Evolutionary conservation across 2,113 vertebrate genomes (phyloP), one percentile per base, ranked within the genome.

Genomic region (Urocolius indicus): DNA sequence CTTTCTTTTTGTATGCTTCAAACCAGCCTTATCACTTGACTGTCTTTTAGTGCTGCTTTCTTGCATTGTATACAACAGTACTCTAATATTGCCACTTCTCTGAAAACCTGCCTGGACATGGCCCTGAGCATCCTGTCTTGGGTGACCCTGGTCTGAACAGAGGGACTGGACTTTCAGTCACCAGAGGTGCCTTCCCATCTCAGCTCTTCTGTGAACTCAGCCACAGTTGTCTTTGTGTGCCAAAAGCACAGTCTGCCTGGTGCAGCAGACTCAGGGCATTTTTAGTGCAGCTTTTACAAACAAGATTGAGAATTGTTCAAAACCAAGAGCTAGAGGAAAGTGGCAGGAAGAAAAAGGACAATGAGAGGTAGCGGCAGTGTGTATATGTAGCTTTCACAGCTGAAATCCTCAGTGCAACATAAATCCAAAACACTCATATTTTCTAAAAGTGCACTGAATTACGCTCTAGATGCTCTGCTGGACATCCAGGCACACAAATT

Each of bases 1-100:
- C 45, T 89, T 84, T 9, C 23, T 49, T 76, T 80, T 55, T 78
- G 21, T 74, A 77, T 91, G 52, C 41, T 87, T 94, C 48, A 94
- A 78, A 48, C 48, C 36, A 84, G 59, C 20, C 22, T 17, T 34
- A 43, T 78, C 15, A 21, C 24, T 66, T 58, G 13, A 58, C 14
- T 72, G 4, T 20, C 32, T 82, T 46, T 36, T 22, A 4, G 3
- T 58, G 10, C 9, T 74, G 7, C 29, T 81, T 48, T 69, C 12
- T 46, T 77, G 15, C 24, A 29, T 36, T 68, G 4, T 54, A 20
- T 36, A 27, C 7, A 80, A 34, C 4, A 49, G 11, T 43, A 51
- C 5, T 68, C 5, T 26, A 79, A 43, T 29, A 48, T 18, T 63
- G 34, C 20, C 76, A 11, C 1, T 85, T 49, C 92, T 90, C 43